Conservation (phyloP, 1,140 invertebrate species). For the Ruditapes philippinarum region DNA sequence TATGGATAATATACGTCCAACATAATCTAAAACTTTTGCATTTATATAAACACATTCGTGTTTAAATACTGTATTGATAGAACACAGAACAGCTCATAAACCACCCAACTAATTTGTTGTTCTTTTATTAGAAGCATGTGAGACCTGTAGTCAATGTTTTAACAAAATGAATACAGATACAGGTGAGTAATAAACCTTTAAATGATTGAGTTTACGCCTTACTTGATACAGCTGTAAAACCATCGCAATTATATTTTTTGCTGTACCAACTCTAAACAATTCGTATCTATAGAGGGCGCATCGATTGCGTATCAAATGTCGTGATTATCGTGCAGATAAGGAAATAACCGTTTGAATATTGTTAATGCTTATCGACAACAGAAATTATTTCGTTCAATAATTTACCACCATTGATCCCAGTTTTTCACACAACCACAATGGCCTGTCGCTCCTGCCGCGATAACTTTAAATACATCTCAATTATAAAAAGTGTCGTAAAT, state of each 20-base stretch:
- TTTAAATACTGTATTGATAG: no score
- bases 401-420: conserved; percentile 53
- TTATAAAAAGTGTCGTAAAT: conserved; percentile 63
- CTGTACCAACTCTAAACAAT: neutral
- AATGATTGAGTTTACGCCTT: neutral
- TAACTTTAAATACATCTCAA: conserved; percentile 63
- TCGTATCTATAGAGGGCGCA: neutral
- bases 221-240: neutral
- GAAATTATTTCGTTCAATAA: conserved; percentile 61
- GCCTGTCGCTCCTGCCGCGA: conserved; percentile 54
- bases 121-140: no score
- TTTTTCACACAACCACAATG: conserved; percentile 67
- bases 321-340: conserved; percentile 42
- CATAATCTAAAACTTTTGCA: no score
- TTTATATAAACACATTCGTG: no score
- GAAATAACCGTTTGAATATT: conserved; percentile 27
- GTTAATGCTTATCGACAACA: conserved; percentile 32
- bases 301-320: conserved; percentile 48
- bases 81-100: no score
- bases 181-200: neutral
- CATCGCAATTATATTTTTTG: neutral
- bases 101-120: no score
- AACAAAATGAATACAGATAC: neutral
- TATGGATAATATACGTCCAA: no score
- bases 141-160: no score